Percentiles rank a stretch among this genome's conserved stretches.
Conservation (phyloP, 2,797 vertebrate species). For the Diglossa cyanea region DNA sequence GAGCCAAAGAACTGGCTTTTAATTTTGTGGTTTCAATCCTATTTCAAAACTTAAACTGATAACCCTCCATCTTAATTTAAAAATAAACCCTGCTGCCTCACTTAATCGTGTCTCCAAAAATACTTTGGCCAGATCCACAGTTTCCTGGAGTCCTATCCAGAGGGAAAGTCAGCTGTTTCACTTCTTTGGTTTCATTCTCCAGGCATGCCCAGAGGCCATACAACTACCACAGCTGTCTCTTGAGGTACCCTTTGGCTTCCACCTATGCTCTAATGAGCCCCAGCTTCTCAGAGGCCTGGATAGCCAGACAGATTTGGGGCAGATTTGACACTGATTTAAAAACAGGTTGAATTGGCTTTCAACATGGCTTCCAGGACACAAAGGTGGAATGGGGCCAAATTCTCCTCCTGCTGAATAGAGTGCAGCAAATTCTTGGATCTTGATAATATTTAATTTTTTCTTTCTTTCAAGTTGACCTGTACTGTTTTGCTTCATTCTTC, state of each 20-base stretch:
- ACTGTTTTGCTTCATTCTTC: not conserved
- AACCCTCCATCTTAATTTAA: not conserved
- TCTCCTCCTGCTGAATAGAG: not conserved
- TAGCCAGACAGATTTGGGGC: not conserved
- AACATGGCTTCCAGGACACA: not conserved
- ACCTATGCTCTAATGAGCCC: not conserved
- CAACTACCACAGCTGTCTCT: not conserved
- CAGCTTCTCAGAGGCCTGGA: not conserved
- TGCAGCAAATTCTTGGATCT: not conserved
- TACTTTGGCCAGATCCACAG: not conserved
- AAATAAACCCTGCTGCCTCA: not conserved
- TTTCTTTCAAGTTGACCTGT: not conserved
- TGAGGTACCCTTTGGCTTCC: not conserved
- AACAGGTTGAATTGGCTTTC: not conserved
- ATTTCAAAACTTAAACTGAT: constrained; percentile 18
- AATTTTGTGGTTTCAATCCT: not conserved
- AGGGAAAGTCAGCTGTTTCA: not conserved
- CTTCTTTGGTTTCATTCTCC: not conserved
- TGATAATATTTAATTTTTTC: not conserved
- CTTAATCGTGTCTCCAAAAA: not conserved
- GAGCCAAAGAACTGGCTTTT: not conserved
- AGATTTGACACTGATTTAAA: not conserved
- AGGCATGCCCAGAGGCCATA: no score
- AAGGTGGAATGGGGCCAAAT: not conserved
- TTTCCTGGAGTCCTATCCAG: not conserved